A percentile compares a stretch with the other conserved stretches of the same genome.
phyloP scores from a whole-genome alignment of 2,888 invertebrate species.

The Callosobruchus maculatus region DNA sequence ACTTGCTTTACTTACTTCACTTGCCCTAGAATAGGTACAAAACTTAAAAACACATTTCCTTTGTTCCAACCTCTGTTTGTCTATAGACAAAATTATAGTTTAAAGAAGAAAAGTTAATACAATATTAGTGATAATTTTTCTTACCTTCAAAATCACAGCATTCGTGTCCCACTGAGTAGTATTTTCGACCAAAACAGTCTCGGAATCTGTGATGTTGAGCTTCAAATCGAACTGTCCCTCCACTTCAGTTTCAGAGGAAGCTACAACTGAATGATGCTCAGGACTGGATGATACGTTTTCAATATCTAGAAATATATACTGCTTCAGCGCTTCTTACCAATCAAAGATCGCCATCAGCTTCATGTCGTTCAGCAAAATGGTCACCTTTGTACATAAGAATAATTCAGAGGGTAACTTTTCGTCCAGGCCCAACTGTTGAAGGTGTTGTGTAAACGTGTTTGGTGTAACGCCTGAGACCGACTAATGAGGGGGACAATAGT shows the following conservation, averaged over 20 bases:
- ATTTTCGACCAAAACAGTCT: constrained; percentile 91
- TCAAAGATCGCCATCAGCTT: constrained; percentile 88
- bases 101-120: too few species aligned
- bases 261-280: constrained; percentile 20
- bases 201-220: constrained; percentile 92
- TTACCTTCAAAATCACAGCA: constrained; percentile 83
- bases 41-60: too few species aligned
- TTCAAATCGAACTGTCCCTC: constrained; percentile 72
- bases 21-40: too few species aligned
- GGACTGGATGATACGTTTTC: constrained; percentile 34
- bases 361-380: constrained; percentile 91
- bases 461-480: too few species aligned
- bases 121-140: neutral
- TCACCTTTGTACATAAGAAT: constrained; percentile 52
- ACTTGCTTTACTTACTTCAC: too few species aligned
- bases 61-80: too few species aligned
- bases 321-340: constrained; percentile 84
- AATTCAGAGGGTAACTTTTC: too few species aligned
- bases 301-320: constrained; percentile 64
- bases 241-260: constrained; percentile 24
- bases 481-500: too few species aligned
- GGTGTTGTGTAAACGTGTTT: too few species aligned
- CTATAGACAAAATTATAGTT: too few species aligned
- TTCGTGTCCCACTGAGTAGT: constrained; percentile 84
- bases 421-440: too few species aligned